Base-by-base conservation (phyloP, 1,140 invertebrate species). In the Notospermus geniculatus region DNA sequence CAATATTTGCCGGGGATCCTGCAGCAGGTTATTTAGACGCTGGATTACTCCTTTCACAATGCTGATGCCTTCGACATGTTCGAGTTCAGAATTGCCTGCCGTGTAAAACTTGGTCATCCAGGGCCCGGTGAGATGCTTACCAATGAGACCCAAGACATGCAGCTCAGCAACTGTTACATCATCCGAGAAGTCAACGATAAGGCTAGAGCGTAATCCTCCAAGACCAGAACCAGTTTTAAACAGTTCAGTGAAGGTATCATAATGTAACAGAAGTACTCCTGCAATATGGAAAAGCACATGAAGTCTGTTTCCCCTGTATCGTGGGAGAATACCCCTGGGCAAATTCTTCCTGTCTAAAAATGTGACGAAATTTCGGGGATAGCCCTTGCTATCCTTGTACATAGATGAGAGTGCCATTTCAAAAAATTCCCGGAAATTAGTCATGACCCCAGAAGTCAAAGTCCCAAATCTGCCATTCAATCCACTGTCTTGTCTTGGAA, bases 101-200 rank as follows among this genome's bases (percentile, higher is more conserved):
- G 45, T 60, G 59, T 60, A 60, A 7, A 60, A 60, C 45, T 1
- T 28, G 1, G 11, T 28, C 59, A 60, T 60, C 59, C 59, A 60
- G 7, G 15, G 59, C 25, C 50, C 59, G 7, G 45, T 29, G 22
- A 60, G 52, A 7, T 57, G 25, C 19, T 60, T 60, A 25, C 59
- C 59, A 28, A 58, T n/a, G 15, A 58, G 39, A 4, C 27, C 39
- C 57, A 29, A 22, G 2, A 60, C 19, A 41, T 54, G 5, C 25
- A 50, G n/a, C n/a, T 50, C 46, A 2, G 17, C 15, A 4, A 7
- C 15, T 7, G 32, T 15, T 7, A 15, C 15, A 36, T 36, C 32
- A 36, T 4, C 4, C 5, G 32, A 36, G 32, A 36, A 36, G 15
- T 36, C 32, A 36, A 7, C 5, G 5, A 36, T 4, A 36, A 36